These are phyloP conservation scores for Plotosus lineatus DNA, from an alignment of 2,113 vertebrate species.

Conservation along the genomic window DNA sequence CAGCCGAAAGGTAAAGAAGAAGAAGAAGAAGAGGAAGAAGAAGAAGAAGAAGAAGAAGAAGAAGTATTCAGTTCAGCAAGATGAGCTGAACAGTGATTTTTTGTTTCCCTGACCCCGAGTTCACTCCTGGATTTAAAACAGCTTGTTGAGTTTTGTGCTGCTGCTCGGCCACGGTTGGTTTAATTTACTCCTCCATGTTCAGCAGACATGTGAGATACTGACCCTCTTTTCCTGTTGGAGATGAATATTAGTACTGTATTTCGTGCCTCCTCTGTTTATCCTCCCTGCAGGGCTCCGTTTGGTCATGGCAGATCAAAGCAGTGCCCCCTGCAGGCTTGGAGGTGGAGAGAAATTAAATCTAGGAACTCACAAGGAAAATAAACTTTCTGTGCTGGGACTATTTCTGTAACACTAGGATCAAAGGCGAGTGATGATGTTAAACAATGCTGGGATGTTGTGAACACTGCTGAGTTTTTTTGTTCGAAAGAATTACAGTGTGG, in stretches of 20 bases:
- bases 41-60: too few relatives aligned
- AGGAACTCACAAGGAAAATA: slow-evolving; percentile 31
- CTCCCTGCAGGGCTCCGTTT: slow-evolving; percentile 36
- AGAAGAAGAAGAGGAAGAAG: too few relatives aligned
- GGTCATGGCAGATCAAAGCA: slow-evolving; percentile 46
- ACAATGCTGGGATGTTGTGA: background rate
- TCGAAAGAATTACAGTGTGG: slow-evolving; percentile 26
- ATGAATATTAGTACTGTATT: slow-evolving; percentile 34
- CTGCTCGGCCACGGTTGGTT: background rate
- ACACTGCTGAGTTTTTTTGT: slow-evolving; percentile 10
- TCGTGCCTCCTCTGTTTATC: slow-evolving; percentile 43
- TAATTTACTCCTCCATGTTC: background rate
- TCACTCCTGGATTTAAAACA: slow-evolving; percentile 4
- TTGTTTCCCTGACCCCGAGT: background rate
- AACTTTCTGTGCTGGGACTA: slow-evolving; percentile 32
- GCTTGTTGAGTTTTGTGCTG: background rate
- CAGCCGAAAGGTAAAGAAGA: too few relatives aligned
- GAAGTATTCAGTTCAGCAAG: too few relatives aligned
- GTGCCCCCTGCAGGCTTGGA: slow-evolving; percentile 44
- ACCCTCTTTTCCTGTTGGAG: slow-evolving; percentile 10
- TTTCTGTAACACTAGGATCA: slow-evolving; percentile 45
- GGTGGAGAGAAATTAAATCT: slow-evolving; percentile 47
- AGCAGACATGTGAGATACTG: slow-evolving; percentile 31
- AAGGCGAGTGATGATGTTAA: background rate
- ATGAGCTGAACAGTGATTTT: too few relatives aligned